These are phyloP conservation scores for Eulemur macaco DNA, from an alignment of 2,113 vertebrate genomes.

Conservation along the genomic window DNA sequence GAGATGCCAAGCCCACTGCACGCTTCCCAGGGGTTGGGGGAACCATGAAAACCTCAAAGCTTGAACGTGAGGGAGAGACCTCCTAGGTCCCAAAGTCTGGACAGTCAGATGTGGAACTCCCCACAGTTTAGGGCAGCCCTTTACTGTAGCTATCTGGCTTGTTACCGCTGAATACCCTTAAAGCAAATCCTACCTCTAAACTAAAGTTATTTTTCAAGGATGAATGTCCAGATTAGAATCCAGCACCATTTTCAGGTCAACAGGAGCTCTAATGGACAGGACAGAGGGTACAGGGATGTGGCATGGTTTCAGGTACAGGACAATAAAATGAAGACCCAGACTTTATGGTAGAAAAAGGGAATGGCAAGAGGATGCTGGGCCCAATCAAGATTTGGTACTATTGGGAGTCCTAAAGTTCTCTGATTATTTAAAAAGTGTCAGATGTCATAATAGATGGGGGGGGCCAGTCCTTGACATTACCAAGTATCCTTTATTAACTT, in stretches of 20 bases:
- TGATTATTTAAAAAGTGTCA: conserved; percentile 4
- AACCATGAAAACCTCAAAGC: not conserved
- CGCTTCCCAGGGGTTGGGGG: too few species aligned
- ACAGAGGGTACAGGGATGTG: not conserved
- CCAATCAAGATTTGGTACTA: not conserved
- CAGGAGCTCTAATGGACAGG: not conserved
- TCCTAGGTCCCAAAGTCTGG: not conserved
- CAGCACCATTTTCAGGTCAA: not conserved
- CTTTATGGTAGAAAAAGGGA: not conserved
- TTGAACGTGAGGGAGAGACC: not conserved
- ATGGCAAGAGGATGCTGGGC: not conserved
- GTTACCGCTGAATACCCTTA: not conserved
- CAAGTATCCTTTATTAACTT: conserved; percentile 8
- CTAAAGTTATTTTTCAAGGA: not conserved
- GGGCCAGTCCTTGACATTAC: not conserved
- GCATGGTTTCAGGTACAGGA: not conserved
- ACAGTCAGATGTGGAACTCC: not conserved
- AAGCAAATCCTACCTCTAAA: conserved; percentile 15
- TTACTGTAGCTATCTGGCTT: not conserved
- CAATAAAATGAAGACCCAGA: not conserved
- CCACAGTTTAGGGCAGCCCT: not conserved
- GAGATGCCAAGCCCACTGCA: not conserved
- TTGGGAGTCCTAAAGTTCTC: not conserved
- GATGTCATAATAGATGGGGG: not conserved
- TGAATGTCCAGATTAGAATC: not conserved